Base-by-base conservation (phyloP, 2,113 vertebrate species). In the Delphinapterus leucas region DNA sequence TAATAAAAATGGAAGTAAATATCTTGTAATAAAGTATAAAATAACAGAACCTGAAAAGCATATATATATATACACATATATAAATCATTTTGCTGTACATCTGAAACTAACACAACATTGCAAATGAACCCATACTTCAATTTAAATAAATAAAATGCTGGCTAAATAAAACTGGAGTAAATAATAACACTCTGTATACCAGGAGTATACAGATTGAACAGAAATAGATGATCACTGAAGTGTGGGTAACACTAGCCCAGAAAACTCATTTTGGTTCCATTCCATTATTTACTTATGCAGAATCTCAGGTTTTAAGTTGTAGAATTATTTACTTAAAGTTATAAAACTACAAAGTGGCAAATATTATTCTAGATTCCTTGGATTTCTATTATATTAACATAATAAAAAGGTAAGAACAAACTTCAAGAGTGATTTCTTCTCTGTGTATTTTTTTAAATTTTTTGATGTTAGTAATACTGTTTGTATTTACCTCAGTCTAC, bases 301-400 rank as follows among this genome's bases (percentile, higher is more conserved):
- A 63, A 74, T 26, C 13, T 92, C 5, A 63, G 73, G 80, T 65
- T 23, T 9, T 41, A 17, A 26, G 18, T 21, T 14, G 41, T 0
- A 49, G 4, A 82, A 12, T 23, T 20, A 67, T 36, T 89, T 82
- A 9, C 20, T 9, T 18, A 8, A 80, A 55, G 60, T 68, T 11
- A 49, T 49, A 68, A 68, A 63, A 58, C 31, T 26, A 31, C 13
- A 25, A 36, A 8, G 15, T 20, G 10, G 58, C 14, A 49, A 88
- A 44, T 44, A 85, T 0, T 0, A 11, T 3, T 36, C 17, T 53
- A 49, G 18, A 31, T 1, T 73, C 17, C 17, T 47, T 0, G 0
- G 12, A 6, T 89, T 36, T 41, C 25, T 68, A 67, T n/a, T 13
- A 60, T 1, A 58, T 6, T 82, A 61, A 44, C n/a, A 63, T 47